These are phyloP conservation scores for Silurus asotus DNA, from an alignment of 2,113 vertebrate species.

Conservation along the genomic window DNA sequence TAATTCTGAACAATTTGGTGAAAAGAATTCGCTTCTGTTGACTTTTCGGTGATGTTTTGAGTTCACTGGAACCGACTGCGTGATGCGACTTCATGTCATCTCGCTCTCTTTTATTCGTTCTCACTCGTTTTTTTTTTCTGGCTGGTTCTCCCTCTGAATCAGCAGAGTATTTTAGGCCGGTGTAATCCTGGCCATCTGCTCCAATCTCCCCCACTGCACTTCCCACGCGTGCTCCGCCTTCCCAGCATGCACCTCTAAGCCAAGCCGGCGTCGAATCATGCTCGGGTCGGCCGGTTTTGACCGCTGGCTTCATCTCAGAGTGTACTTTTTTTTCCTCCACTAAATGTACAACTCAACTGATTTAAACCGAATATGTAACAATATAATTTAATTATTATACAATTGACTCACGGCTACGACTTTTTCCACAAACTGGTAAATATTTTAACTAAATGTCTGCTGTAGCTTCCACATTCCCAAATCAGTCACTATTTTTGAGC, in stretches of 20 bases:
- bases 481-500: background rate
- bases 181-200: conserved; percentile 80
- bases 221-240: conserved; percentile 35
- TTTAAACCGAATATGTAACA: background rate
- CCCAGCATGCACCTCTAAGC: conserved; percentile 43
- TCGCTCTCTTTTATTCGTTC: conserved; percentile 14
- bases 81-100: background rate
- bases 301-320: background rate
- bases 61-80: background rate
- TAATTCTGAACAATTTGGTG: background rate
- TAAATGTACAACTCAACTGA: background rate
- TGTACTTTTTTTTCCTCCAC: background rate
- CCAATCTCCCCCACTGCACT: conserved; percentile 35
- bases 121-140: conserved; percentile 50
- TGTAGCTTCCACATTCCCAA: background rate
- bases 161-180: conserved; percentile 72
- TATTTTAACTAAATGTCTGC: background rate
- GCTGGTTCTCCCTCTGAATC: conserved; percentile 72
- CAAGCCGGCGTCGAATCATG: conserved; percentile 3
- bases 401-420: no score
- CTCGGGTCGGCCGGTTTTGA: background rate
- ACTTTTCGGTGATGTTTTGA: background rate
- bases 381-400: background rate
- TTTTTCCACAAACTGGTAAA: no score
- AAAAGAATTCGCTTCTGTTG: background rate